Percentiles rank a stretch among this genome's conserved stretches.
These are phyloP conservation scores for Cyclophora albipunctata DNA, from an alignment of 2,888 invertebrate genomes.

Conservation along the genomic window DNA sequence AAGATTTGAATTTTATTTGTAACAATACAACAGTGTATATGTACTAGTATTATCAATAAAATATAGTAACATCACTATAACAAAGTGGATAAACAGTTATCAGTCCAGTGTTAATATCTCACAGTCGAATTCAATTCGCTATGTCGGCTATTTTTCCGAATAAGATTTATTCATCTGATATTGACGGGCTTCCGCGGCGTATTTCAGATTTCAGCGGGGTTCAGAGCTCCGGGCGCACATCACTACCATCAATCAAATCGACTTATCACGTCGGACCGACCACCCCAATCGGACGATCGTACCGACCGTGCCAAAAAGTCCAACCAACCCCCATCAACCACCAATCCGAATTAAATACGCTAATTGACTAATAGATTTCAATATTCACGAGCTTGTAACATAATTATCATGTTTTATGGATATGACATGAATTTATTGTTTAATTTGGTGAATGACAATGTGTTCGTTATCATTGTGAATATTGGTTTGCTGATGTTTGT, in stretches of 20 bases:
- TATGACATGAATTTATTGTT: not conserved
- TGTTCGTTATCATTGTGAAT: not conserved
- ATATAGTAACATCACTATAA: no score
- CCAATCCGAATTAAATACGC: constrained; percentile 20
- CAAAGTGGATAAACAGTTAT: no score
- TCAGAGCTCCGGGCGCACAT: constrained; percentile 11
- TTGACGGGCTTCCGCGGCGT: constrained; percentile 12
- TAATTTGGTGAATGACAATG: not conserved
- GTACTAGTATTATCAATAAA: no score
- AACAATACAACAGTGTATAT: no score
- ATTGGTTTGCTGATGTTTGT: no score
- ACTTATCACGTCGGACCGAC: constrained; percentile 41
- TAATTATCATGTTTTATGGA: no score
- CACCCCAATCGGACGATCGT: constrained; percentile 8
- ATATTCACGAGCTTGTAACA: not conserved
- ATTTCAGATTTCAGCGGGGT: constrained; percentile 8
- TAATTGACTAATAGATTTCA: constrained; percentile 20
- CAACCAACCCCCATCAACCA: constrained; percentile 25
- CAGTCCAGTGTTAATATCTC: no score
- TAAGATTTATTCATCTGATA: constrained; percentile 20
- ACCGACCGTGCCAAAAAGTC: constrained; percentile 24
- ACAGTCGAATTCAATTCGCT: constrained; percentile 4
- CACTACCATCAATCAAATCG: constrained; percentile 42
- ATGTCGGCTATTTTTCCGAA: constrained; percentile 11
- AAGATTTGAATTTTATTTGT: no score